These are phyloP conservation scores for Endotricha flammealis DNA, from an alignment of 2,888 invertebrate species.

Conservation along the genomic window DNA sequence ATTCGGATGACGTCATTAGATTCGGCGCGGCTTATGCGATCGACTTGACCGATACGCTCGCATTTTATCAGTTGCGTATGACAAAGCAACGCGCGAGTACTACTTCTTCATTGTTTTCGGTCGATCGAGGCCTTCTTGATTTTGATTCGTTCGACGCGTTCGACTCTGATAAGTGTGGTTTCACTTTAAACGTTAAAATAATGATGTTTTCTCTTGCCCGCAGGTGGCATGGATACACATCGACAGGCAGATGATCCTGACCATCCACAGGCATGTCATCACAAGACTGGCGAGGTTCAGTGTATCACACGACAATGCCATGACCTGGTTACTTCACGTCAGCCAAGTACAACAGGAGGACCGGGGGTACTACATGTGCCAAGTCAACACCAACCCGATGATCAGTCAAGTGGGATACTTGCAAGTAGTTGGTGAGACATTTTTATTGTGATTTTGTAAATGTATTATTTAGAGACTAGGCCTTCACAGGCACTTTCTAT, in stretches of 20 bases:
- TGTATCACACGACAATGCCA: constrained; percentile 93
- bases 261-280: constrained; percentile 94
- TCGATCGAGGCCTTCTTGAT: too few relatives aligned
- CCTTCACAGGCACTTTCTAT: too few relatives aligned
- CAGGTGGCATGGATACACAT: constrained; percentile 98
- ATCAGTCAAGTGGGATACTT: constrained; percentile 96
- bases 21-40: too few relatives aligned
- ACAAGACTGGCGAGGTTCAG: constrained; percentile 93
- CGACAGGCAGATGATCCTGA: constrained; percentile 94
- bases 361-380: constrained; percentile 94
- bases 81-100: too few relatives aligned
- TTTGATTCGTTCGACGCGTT: too few relatives aligned
- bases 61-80: too few relatives aligned
- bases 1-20: too few relatives aligned
- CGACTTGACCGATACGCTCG: too few relatives aligned
- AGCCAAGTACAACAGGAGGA: constrained; percentile 95
- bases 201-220: constrained; percentile 21
- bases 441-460: too few relatives aligned
- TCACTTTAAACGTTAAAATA: too few relatives aligned
- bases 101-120: too few relatives aligned
- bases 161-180: not conserved
- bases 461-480: too few relatives aligned
- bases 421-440: constrained; percentile 95
- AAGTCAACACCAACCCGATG: constrained; percentile 95
- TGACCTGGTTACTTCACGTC: constrained; percentile 94